phyloP scores from a whole-genome alignment of 2,888 invertebrate genomes.

The Glaucopsyche alexis region DNA sequence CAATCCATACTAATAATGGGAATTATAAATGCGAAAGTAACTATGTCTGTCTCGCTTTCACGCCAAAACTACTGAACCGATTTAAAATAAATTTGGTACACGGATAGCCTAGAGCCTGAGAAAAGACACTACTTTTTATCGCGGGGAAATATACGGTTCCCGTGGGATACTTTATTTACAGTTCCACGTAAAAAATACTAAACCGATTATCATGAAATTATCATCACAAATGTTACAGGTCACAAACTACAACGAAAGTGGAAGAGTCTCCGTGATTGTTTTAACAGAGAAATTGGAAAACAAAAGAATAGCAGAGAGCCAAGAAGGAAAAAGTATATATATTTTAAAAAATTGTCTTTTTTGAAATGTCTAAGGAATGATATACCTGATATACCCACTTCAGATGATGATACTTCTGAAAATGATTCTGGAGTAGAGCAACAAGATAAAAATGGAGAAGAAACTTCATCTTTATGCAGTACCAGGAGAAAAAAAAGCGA shows the following conservation, averaged over 20 bases:
- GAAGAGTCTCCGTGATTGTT: conserved; percentile 16
- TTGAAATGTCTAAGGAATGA: conserved; percentile 8
- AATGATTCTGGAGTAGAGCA: conserved; percentile 15
- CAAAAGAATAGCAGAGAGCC: background rate
- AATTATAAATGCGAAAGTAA: no score
- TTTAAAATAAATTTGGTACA: no score
- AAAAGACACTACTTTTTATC: no score
- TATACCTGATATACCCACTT: conserved; percentile 5
- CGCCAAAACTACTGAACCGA: no score
- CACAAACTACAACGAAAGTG: conserved; percentile 12
- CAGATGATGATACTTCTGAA: conserved; percentile 6
- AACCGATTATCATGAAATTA: no score
- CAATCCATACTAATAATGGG: no score
- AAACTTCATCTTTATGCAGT: conserved; percentile 32
- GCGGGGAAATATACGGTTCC: no score
- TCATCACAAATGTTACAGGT: background rate
- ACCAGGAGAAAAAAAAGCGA: conserved; percentile 26
- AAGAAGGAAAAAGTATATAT: background rate
- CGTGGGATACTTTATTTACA: no score
- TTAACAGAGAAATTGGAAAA: conserved; percentile 17
- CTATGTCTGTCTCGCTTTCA: no score
- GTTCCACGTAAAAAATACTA: no score
- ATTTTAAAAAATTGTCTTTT: conserved; percentile 12
- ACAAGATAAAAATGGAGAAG: conserved; percentile 33
- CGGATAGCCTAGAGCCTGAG: no score